These are phyloP conservation scores for Dicyrtomina minuta DNA, from an alignment of 2,888 invertebrate species.

Conservation along the genomic window DNA sequence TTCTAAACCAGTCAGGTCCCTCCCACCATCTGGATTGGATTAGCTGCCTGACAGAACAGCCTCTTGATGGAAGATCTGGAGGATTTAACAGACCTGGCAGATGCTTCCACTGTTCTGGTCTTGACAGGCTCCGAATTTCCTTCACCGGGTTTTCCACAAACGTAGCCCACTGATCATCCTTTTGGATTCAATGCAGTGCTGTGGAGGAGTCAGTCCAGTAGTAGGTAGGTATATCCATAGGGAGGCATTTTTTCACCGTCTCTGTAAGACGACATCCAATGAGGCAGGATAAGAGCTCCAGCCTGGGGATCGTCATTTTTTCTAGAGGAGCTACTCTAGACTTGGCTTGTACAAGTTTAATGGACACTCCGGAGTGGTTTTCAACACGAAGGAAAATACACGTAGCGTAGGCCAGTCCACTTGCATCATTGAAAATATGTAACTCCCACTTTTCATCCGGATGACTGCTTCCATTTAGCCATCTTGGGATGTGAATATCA, in stretches of 20 bases:
- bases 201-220: slow-evolving; percentile 39
- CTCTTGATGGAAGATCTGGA: slow-evolving; percentile 50
- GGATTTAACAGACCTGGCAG: slow-evolving; percentile 54
- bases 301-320: slow-evolving; percentile 39
- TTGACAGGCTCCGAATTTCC: slow-evolving; percentile 29
- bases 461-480: slow-evolving; percentile 21
- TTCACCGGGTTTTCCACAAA: slow-evolving; percentile 26
- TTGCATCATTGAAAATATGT: slow-evolving; percentile 54
- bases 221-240: not conserved
- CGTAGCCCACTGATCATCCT: slow-evolving; percentile 41
- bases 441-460: slow-evolving; percentile 37
- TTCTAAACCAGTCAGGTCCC: not conserved
- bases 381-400: slow-evolving; percentile 27
- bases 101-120: slow-evolving; percentile 50
- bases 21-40: not conserved
- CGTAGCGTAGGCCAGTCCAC: slow-evolving; percentile 53
- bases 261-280: slow-evolving; percentile 36
- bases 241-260: not conserved
- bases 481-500: slow-evolving; percentile 49
- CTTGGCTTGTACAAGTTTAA: slow-evolving; percentile 35
- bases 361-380: not conserved
- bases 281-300: slow-evolving; percentile 41
- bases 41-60: not conserved
- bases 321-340: slow-evolving; percentile 41
- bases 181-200: slow-evolving; percentile 45